These are phyloP conservation scores for Pogonomyrmex barbatus DNA, from an alignment of 1,140 invertebrate species.

Conservation along the genomic window DNA sequence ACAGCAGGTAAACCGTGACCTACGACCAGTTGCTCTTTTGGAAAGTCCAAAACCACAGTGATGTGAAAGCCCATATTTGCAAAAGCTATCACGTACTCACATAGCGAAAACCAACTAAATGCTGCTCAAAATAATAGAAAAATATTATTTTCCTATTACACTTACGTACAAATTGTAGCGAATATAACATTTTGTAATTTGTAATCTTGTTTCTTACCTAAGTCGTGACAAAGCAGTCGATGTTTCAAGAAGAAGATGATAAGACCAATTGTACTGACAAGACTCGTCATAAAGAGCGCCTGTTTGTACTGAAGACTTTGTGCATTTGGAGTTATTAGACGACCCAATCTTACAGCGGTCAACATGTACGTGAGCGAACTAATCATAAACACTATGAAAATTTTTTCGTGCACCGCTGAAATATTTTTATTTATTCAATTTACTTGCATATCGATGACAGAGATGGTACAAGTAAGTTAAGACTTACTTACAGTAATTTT, in stretches of 20 bases:
- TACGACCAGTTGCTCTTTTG: slow-evolving; percentile 92
- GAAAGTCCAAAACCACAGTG: slow-evolving; percentile 94
- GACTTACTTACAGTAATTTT: slow-evolving; percentile 95
- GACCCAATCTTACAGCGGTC: slow-evolving; percentile 87
- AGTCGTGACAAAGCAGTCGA: slow-evolving; percentile 93
- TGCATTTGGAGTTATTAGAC: slow-evolving; percentile 85
- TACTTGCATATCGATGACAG: background rate
- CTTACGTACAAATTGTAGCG: slow-evolving; percentile 24
- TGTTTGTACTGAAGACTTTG: slow-evolving; percentile 90
- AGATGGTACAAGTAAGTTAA: background rate
- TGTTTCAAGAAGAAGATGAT: slow-evolving; percentile 95
- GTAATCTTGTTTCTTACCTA: slow-evolving; percentile 89
- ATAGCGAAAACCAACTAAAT: slow-evolving; percentile 97
- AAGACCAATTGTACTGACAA: slow-evolving; percentile 92
- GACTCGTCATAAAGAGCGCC: slow-evolving; percentile 91
- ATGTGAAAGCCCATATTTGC: slow-evolving; percentile 97
- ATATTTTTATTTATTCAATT: slow-evolving; percentile 76
- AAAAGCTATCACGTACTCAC: slow-evolving; percentile 95
- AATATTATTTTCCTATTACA: slow-evolving; percentile 13
- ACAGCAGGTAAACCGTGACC: slow-evolving; percentile 86
- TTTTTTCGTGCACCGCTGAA: slow-evolving; percentile 96
- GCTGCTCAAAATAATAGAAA: slow-evolving; percentile 87
- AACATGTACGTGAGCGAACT: slow-evolving; percentile 95
- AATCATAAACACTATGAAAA: slow-evolving; percentile 97
- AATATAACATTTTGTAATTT: slow-evolving; percentile 14